Base-by-base conservation (phyloP, 1,140 invertebrate species). In the Macrostomum lignano region DNA sequence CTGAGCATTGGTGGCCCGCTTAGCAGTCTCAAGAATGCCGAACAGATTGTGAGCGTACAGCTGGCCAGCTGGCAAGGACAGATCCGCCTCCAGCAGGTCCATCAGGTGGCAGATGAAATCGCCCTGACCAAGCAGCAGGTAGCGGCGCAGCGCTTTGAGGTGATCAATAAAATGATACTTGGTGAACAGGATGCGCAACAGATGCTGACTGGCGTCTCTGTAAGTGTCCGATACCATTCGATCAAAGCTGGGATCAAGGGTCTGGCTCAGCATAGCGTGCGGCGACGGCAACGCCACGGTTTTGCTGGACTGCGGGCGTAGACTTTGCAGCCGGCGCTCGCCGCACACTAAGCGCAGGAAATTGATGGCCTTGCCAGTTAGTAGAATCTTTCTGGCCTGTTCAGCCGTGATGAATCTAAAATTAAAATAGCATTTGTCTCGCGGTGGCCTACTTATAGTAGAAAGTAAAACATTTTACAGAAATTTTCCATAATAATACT, bases 101-200 rank as follows among this genome's bases (percentile, higher is more conserved):
- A 91, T 73, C 13, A 91, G 65, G 49, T 82, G 72, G 45, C 75
- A 67, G 42, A 86, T 79, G 52, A 91, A 88, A 60, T 93, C 81
- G 7, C 82, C 82, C 61, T 91, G 82, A 10, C 78, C 79, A 3
- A 91, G 64, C 19, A 93, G 60, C 39, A 93, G 61, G 57, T 88
- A 93, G 33, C 73, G 66, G 39, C 78, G 66, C 51, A 88, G 69
- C 4, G 76, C 81, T 46, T 58, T 71, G 23, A 93, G 63, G 61
- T 93, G 81, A 51, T 79, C 72, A 44, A 81, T 64, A 25, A 91
- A 65, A 42, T 79, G 72, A 59, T 79, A 84, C 38, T 78, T 71
- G 38, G 71, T 67, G 36, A 72, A 70, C 35, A 91, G 64, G 36
- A 81, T 70, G 43, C 77, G 70, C 33, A 91, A 63, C 17, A 88